phyloP scores from a whole-genome alignment of 2,113 vertebrate species.

The Melozone crissalis region DNA sequence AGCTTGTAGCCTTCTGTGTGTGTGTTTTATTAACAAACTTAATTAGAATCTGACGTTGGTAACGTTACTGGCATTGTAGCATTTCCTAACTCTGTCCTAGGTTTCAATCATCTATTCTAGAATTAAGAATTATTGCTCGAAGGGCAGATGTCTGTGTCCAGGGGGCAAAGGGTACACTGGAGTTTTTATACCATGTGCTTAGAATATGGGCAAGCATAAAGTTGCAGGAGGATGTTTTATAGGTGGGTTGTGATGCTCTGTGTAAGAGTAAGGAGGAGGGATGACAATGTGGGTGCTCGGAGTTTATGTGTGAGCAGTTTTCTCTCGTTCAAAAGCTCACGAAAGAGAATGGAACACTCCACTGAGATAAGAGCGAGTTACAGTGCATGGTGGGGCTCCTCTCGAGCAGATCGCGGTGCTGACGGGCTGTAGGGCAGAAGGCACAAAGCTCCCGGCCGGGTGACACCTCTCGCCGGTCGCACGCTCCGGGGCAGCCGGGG shows the following conservation, averaged over 20 bases:
- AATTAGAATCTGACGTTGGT: not conserved
- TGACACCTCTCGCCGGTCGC: accelerated
- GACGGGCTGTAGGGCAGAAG: not conserved
- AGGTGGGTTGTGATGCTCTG: not conserved
- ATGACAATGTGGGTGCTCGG: accelerated
- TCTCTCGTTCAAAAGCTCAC: not conserved
- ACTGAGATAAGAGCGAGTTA: accelerated
- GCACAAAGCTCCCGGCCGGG: accelerated
- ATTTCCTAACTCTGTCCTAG: not conserved
- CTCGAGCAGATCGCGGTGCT: accelerated
- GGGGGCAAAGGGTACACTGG: accelerated
- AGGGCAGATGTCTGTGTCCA: no score
- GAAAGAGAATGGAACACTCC: accelerated
- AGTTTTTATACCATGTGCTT: accelerated
- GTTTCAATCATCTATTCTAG: not conserved
- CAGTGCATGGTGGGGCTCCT: accelerated
- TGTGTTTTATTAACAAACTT: not conserved
- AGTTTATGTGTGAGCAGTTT: accelerated
- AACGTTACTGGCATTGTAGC: not conserved
- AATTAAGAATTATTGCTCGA: no score
- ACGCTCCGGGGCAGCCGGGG: not conserved
- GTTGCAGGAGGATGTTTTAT: not conserved
- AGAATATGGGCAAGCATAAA: not conserved
- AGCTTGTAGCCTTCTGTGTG: accelerated
- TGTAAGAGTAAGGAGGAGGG: not conserved